These are phyloP conservation scores for Hippocampus mohnikei DNA, from an alignment of 2,113 vertebrate species.

Conservation along the genomic window DNA sequence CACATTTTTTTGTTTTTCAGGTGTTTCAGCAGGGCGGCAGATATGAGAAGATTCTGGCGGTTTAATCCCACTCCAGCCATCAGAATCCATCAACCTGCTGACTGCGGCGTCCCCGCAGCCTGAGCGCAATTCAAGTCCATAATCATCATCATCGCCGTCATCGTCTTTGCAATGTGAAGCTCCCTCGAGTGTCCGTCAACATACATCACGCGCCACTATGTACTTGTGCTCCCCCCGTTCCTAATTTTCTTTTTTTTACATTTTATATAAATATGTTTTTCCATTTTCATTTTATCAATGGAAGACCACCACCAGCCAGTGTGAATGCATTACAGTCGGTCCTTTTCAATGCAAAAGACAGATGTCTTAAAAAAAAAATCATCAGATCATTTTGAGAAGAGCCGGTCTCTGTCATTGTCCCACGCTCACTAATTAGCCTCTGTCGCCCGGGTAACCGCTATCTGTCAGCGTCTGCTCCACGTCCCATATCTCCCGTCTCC, in stretches of 20 bases:
- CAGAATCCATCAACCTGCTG: conserved; percentile 65
- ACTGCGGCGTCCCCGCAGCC: conserved; percentile 46
- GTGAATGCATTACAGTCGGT: conserved; percentile 28
- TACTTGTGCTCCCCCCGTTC: conserved; percentile 25
- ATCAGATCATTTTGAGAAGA: conserved; percentile 56
- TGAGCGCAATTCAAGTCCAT: conserved; percentile 65
- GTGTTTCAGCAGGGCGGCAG: conserved; percentile 36
- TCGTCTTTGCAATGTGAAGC: conserved; percentile 29
- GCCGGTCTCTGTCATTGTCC: conserved; percentile 47
- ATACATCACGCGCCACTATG: conserved; percentile 59
- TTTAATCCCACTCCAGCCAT: conserved; percentile 58
- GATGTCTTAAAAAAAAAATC: conserved; percentile 7
- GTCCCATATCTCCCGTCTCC: conserved; percentile 59
- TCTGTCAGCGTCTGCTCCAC: background rate
- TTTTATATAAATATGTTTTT: too few relatives aligned
- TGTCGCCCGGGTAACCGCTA: conserved; percentile 34
- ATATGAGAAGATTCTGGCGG: conserved; percentile 56
- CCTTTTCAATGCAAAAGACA: conserved; percentile 44
- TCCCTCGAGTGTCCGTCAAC: conserved; percentile 58
- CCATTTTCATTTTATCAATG: conserved; percentile 8
- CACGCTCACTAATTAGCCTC: conserved; percentile 70
- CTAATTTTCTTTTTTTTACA: background rate
- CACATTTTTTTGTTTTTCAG: conserved; percentile 29
- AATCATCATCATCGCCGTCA: conserved; percentile 38
- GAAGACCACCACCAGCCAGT: conserved; percentile 14